Percentiles rank a stretch among this genome's conserved stretches.
phyloP scores from a whole-genome alignment of 2,113 vertebrate genomes.

The Mustela lutreola region DNA sequence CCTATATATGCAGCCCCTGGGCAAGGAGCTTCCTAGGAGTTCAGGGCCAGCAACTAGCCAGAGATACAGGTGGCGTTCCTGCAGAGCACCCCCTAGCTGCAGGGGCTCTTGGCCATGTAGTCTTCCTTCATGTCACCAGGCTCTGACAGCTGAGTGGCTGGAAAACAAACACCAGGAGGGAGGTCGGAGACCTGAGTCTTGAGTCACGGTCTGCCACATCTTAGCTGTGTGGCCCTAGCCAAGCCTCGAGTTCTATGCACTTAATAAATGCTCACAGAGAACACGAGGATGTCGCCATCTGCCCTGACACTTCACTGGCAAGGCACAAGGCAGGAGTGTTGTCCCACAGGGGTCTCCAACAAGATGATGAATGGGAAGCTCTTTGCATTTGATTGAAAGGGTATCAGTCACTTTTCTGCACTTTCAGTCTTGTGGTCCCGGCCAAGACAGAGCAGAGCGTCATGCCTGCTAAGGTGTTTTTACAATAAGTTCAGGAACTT shows the following conservation, averaged over 20 bases:
- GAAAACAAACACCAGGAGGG: neutral
- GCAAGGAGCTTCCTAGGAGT: neutral
- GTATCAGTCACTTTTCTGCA: neutral
- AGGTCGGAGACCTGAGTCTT: neutral
- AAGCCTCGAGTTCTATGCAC: neutral
- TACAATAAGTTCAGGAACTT: neutral
- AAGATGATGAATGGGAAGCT: neutral
- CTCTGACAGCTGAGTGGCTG: neutral
- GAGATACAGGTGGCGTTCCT: neutral
- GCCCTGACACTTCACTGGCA: neutral
- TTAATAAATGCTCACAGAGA: neutral
- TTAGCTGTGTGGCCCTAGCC: neutral
- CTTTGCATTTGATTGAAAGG: neutral
- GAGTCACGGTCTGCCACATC: neutral
- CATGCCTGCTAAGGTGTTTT: no score
- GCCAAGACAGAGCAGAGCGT: neutral
- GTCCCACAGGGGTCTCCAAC: neutral
- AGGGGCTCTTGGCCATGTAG: neutral
- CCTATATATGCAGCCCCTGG: neutral
- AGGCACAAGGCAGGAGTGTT: accelerated
- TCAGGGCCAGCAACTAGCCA: neutral
- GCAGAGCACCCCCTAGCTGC: neutral
- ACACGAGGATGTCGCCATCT: neutral
- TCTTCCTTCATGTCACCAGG: neutral
- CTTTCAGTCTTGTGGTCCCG: neutral